Base-by-base conservation (phyloP, 2,888 invertebrate genomes). In the Helleia helle region DNA sequence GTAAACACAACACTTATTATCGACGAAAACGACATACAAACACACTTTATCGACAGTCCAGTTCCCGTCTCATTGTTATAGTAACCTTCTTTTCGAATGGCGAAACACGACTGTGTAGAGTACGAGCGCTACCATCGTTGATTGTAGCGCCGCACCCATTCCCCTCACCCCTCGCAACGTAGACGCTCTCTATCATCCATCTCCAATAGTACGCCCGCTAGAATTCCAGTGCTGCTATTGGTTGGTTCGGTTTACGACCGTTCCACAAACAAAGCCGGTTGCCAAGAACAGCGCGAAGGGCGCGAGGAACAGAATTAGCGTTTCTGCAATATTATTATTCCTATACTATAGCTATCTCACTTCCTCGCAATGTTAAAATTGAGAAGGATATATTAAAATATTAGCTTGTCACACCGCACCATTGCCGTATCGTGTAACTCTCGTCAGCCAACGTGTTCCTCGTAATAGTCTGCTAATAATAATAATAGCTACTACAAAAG, bases 21-120 rank as follows among this genome's bases (percentile, higher is more conserved):
- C 76, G 81, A 81, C 77, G 80, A 79, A 80, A 79, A 81, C 83
- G 81, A 77, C 83, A 81, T 81, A 84, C 83, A 84, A 81, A 84
- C 83, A 83, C 83, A 83, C 83, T 81, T 80, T 81, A 83, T 80
- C 81, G 81, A 81, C 64, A 80, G 80, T 76, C 77, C 71, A 70
- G 65, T 62, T 70, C 71, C 72, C 72, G 80, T 70, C 69, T 79
- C 81, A 81, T 80, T 70, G 71, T 76, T 61, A 77, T 71, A 69
- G 76, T 79, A 81, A 77, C 80, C 81, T 79, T 77, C 80, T 73
- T 71, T 75, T 56, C 72, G 77, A 77, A 68, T 70, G 70, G 75
- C 71, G 70, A 76, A 81, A 79, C 72, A 72, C 73, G 69, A 81
- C 80, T 81, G 71, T 60, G 43, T 53, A 48, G 51, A 52, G 56